phyloP scores from a whole-genome alignment of 2,113 vertebrate genomes.

The Phrynosoma platyrhinos region DNA sequence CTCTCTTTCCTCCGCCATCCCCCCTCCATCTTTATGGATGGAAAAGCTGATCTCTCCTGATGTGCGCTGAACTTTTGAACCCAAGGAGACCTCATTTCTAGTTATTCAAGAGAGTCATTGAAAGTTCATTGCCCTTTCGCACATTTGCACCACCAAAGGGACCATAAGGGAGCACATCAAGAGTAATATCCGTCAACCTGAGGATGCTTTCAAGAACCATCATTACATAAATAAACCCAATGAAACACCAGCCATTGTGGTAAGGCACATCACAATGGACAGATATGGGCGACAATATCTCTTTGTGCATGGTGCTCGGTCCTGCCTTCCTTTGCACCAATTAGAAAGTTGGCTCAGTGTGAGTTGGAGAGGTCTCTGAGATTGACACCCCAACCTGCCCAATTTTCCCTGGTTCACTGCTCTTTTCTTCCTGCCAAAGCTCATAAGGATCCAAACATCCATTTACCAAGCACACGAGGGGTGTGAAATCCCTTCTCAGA shows the following conservation, averaged over 20 bases:
- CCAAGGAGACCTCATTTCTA: constrained; percentile 44
- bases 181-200: constrained; percentile 74
- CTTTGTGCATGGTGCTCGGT: constrained; percentile 55
- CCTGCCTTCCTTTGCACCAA: constrained; percentile 48
- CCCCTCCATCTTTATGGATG: neutral
- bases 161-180: constrained; percentile 76
- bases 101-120: constrained; percentile 68
- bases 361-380: constrained; percentile 38
- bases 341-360: constrained; percentile 44
- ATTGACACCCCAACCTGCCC: constrained; percentile 25
- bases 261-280: constrained; percentile 39
- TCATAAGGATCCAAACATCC: constrained; percentile 69
- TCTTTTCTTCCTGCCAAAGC: constrained; percentile 69
- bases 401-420: constrained; percentile 68
- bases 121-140: constrained; percentile 79
- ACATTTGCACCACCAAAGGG: constrained; percentile 73
- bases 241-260: constrained; percentile 32
- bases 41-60: constrained; percentile 71
- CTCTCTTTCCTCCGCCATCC: constrained; percentile 6
- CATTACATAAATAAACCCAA: constrained; percentile 65
- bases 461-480: constrained; percentile 64
- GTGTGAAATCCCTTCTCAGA: constrained; percentile 72
- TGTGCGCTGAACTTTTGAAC: constrained; percentile 76
- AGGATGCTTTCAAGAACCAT: constrained; percentile 59
- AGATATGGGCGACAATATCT: constrained; percentile 58